These are phyloP conservation scores for Peromyscus polionotus DNA, from an alignment of 2,113 vertebrate species.

Conservation along the genomic window DNA sequence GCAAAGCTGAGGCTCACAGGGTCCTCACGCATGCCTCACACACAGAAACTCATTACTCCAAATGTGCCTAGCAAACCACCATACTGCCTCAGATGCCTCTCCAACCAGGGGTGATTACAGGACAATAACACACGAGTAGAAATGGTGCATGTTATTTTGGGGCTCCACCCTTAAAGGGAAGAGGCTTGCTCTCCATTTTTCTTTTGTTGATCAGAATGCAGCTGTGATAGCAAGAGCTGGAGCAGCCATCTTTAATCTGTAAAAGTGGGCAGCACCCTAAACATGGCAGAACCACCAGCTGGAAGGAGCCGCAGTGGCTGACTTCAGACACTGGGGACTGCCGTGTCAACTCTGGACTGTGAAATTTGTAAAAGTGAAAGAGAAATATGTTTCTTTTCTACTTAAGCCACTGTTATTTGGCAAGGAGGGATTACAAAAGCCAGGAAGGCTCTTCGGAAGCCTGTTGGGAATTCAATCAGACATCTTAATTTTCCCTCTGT, in stretches of 20 bases:
- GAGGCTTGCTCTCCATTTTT: not conserved
- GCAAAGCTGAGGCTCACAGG: not conserved
- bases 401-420: not conserved
- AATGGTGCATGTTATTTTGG: not conserved
- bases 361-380: not conserved
- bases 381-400: not conserved
- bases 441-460: not conserved
- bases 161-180: not conserved
- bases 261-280: not conserved
- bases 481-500: not conserved
- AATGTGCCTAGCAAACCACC: not conserved
- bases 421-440: not conserved
- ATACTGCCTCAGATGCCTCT: not conserved
- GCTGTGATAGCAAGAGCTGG: conserved; percentile 4
- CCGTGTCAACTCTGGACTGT: not conserved
- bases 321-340: not conserved
- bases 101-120: not conserved
- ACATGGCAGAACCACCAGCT: not conserved
- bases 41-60: not conserved
- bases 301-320: not conserved
- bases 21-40: not conserved
- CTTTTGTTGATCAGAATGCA: not conserved
- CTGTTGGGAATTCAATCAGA: not conserved
- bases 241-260: not conserved
- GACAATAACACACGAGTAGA: not conserved